Conservation (phyloP, 1,140 invertebrate genomes). For the Drosophila yakuba region DNA sequence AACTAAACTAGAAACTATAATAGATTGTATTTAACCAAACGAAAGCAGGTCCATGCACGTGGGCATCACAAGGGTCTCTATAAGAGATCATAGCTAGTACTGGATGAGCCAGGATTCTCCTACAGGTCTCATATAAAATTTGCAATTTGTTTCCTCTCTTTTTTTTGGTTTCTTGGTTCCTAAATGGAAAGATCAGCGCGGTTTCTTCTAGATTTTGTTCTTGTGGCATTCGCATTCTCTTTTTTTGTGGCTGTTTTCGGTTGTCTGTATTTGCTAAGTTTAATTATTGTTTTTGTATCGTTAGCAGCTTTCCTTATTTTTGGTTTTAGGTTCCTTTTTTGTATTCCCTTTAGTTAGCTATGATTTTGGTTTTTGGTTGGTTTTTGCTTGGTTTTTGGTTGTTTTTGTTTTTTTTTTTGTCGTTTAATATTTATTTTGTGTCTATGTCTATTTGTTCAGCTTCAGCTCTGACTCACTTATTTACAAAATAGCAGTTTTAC, state of each 20-base stretch:
- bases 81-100: conserved; percentile 45
- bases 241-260: conserved; percentile 40
- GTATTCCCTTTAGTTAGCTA: conserved; percentile 52
- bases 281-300: conserved; percentile 83
- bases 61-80: conserved; percentile 29
- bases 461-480: conserved; percentile 75
- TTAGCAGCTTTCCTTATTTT: conserved; percentile 77
- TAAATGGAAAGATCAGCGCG: conserved; percentile 26
- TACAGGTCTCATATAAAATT: conserved; percentile 39
- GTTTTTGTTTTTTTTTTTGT: conserved; percentile 2
- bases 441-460: conserved; percentile 76
- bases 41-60: conserved; percentile 34
- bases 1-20: conserved; percentile 16
- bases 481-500: conserved; percentile 77
- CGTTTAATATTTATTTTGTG: conserved; percentile 40
- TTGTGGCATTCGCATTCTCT: conserved; percentile 11
- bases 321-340: conserved; percentile 47
- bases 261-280: conserved; percentile 73
- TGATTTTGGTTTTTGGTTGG: conserved; percentile 30
- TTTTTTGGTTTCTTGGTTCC: conserved; percentile 14
- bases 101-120: conserved; percentile 23
- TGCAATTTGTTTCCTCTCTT: conserved; percentile 22
- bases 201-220: conserved; percentile 18
- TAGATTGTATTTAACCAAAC: conserved; percentile 22
- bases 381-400: conserved; percentile 23